A percentile compares a stretch with the other conserved stretches of the same genome.
Evolutionary conservation across 2,797 vertebrate species (phyloP).

Genomic region (Schizopygopsis malacanthus): DNA sequence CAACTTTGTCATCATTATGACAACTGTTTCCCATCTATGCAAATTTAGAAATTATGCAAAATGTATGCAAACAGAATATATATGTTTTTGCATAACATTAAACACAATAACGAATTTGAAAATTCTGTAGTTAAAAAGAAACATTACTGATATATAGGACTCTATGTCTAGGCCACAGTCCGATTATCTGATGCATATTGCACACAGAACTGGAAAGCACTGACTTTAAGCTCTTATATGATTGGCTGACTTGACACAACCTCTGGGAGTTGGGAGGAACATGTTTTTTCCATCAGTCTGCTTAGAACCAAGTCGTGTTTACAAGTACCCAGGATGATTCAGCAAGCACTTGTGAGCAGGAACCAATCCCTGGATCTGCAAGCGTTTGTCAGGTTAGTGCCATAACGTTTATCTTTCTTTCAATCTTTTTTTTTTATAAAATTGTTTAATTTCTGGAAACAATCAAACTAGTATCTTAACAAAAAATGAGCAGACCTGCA

Average conservation of each 20-base stretch:
- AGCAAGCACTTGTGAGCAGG: slow-evolving; percentile 1
- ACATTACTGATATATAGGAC: neutral
- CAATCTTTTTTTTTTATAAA: neutral
- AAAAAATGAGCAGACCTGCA: neutral
- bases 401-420: neutral
- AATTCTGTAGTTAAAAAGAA: neutral
- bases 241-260: slow-evolving; percentile 4
- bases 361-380: neutral
- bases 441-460: neutral
- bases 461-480: neutral
- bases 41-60: slow-evolving; percentile 16
- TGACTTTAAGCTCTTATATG: neutral
- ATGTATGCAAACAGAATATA: neutral
- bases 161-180: neutral
- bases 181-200: neutral
- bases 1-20: neutral
- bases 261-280: slow-evolving; percentile 6
- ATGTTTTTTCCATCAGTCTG: slow-evolving; percentile 10
- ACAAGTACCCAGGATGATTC: neutral
- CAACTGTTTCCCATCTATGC: neutral
- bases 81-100: neutral
- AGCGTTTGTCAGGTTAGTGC: neutral
- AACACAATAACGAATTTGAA: neutral
- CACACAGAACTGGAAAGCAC: neutral
- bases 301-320: neutral